phyloP scores from a whole-genome alignment of 2,888 invertebrate species.

The Tenthredo mesomela region DNA sequence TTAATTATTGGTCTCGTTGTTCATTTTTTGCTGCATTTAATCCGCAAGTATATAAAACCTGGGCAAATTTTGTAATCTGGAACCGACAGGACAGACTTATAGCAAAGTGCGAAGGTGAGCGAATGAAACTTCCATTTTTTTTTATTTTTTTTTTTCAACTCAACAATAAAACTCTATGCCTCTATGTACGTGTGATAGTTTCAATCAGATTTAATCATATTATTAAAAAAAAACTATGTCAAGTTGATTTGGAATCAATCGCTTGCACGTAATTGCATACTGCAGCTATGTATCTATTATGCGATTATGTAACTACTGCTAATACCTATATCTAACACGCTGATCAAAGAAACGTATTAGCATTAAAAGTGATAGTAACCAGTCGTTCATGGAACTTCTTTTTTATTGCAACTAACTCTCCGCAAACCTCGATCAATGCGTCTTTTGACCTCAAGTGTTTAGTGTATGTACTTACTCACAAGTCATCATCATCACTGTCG shows the following conservation, averaged over 20 bases:
- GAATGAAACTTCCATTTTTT: background rate
- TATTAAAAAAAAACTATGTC: background rate
- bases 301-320: background rate
- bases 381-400: background rate
- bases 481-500: background rate
- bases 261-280: background rate
- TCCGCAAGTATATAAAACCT: background rate
- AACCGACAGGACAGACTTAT: background rate
- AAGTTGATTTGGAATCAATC: background rate
- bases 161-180: background rate
- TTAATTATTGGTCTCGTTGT: slow-evolving; percentile 19
- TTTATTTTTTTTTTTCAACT: background rate
- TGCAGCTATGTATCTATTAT: background rate
- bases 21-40: slow-evolving; percentile 4
- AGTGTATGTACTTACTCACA: background rate
- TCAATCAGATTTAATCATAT: background rate
- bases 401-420: background rate
- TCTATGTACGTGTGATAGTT: background rate
- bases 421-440: slow-evolving; percentile 1
- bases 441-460: slow-evolving; percentile 23
- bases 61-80: background rate
- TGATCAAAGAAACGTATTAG: background rate
- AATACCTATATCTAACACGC: background rate
- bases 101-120: slow-evolving; percentile 19
- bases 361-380: slow-evolving; percentile 28